Conservation (phyloP, 2,888 invertebrate genomes). For the Nemurella pictetii region DNA sequence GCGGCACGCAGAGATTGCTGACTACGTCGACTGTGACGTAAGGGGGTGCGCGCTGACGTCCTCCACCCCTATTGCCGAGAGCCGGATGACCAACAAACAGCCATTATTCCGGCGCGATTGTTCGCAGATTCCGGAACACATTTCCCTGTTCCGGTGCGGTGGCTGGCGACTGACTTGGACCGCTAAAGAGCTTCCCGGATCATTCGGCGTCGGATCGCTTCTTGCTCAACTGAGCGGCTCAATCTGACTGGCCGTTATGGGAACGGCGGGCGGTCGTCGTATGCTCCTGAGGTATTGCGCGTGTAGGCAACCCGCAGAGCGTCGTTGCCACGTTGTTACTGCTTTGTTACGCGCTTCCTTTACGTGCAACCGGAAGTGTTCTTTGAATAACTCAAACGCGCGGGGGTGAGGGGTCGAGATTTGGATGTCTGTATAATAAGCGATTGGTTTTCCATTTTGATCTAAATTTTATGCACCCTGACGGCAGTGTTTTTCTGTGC, state of each 20-base stretch:
- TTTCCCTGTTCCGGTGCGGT: conserved; percentile 53
- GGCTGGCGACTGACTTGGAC: conserved; percentile 38
- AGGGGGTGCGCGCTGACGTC: background rate
- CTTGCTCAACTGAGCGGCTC: conserved; percentile 30
- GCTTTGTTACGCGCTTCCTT: too few species aligned
- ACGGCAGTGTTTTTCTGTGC: background rate
- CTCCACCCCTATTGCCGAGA: conserved; percentile 17
- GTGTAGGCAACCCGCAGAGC: background rate
- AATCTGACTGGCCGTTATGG: conserved; percentile 13
- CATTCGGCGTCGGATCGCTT: conserved; percentile 41
- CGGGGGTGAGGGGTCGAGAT: background rate
- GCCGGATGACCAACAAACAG: conserved; percentile 40
- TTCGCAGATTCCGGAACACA: conserved; percentile 53
- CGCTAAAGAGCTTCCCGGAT: conserved; percentile 48
- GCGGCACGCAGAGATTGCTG: background rate
- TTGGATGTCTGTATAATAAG: background rate
- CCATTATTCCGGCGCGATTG: conserved; percentile 38
- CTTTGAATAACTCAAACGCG: background rate
- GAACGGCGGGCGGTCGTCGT: conserved; percentile 15
- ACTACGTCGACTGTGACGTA: background rate
- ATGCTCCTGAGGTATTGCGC: background rate
- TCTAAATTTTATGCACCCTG: background rate
- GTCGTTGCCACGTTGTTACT: background rate
- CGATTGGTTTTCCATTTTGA: background rate
- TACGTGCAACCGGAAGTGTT: background rate